phyloP scores from a whole-genome alignment of 2,888 invertebrate genomes.

The Adela reaumurella region DNA sequence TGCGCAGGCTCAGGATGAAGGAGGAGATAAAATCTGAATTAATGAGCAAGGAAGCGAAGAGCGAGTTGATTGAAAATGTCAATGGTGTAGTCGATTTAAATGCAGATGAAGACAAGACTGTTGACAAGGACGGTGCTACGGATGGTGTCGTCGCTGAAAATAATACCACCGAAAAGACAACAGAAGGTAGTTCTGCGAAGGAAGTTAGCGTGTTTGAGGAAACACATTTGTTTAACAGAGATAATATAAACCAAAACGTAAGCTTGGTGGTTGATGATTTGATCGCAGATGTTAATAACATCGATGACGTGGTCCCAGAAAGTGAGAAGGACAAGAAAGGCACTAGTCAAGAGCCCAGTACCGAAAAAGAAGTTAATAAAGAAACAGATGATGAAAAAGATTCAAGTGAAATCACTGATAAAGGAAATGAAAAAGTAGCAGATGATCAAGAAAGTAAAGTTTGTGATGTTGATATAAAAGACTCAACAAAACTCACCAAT shows the following conservation, averaged over 20 bases:
- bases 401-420: background rate
- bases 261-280: background rate
- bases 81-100: background rate
- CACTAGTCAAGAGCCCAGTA: background rate
- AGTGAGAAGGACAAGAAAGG: background rate
- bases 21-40: background rate
- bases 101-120: background rate
- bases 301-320: background rate
- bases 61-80: slow-evolving; percentile 20
- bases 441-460: too few species aligned
- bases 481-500: too few species aligned
- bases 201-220: too few species aligned
- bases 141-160: background rate
- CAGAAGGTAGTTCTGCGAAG: background rate
- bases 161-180: background rate
- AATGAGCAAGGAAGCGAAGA: slow-evolving; percentile 13
- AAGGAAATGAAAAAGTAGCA: background rate
- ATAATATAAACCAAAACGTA: background rate
- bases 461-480: too few species aligned
- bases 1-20: slow-evolving; percentile 15
- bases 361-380: slow-evolving; percentile 1
- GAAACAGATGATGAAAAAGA: background rate
- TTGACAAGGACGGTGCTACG: background rate
- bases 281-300: background rate
- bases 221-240: background rate